These are phyloP conservation scores for Triplophysa tibetana DNA, from an alignment of 2,113 vertebrate genomes.

Conservation along the genomic window DNA sequence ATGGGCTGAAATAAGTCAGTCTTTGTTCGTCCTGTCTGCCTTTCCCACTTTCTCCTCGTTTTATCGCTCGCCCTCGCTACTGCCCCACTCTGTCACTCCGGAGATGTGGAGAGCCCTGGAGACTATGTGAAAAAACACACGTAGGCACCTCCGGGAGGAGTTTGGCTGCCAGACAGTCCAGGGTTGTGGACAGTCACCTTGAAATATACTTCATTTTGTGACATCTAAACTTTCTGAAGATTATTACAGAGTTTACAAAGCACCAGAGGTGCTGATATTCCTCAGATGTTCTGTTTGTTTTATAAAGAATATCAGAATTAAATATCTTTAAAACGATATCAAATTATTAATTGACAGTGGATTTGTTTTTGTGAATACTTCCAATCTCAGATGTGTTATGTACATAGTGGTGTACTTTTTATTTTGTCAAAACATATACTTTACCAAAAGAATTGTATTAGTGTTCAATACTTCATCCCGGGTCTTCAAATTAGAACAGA, in stretches of 20 bases:
- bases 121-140: slow-evolving; percentile 69
- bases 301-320: too few relatives aligned
- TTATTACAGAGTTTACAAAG: too few relatives aligned
- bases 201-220: slow-evolving; percentile 23
- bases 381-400: background rate
- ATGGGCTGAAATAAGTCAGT: slow-evolving; percentile 37
- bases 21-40: slow-evolving; percentile 37
- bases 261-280: too few relatives aligned
- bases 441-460: too few relatives aligned
- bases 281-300: background rate
- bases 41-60: slow-evolving; percentile 25
- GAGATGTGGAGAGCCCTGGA: slow-evolving; percentile 11
- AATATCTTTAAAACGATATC: too few relatives aligned
- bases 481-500: background rate
- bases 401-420: background rate
- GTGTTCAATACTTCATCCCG: background rate
- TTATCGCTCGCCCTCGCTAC: slow-evolving; percentile 28
- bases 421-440: background rate
- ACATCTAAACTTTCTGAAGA: background rate
- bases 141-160: slow-evolving; percentile 66
- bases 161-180: slow-evolving; percentile 60
- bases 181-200: slow-evolving; percentile 50
- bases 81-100: slow-evolving; percentile 31
- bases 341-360: too few relatives aligned
- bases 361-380: too few relatives aligned